Evolutionary conservation across 2,888 invertebrate species (phyloP), one percentile per base, ranked within the genome.

Genomic region (Microdon myrmicae): DNA sequence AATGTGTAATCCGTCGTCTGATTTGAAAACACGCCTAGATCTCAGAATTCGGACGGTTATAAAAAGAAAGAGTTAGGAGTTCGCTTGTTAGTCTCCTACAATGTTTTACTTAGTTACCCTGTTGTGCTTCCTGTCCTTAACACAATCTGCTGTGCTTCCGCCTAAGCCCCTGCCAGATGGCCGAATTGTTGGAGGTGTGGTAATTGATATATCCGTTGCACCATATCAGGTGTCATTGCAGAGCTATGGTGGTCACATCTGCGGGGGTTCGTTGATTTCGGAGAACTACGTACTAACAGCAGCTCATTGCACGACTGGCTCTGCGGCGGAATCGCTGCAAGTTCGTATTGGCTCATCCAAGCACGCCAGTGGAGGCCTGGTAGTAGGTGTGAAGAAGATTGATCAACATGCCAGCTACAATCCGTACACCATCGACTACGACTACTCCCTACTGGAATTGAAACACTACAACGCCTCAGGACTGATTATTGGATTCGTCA

Each of bases 171-270:
- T 55, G 43, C 55, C 53, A 3, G 75, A 75, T 67, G 74, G 74
- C 19, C 74, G 74, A 9, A 74, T 74, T 56, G 80, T 82, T 2
- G 81, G 81, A n/a, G 82, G 82, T 2, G 53, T 70, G 25, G 68
- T 69, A 47, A 75, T 72, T 2, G 67, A 72, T n/a, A 81, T 82
- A 17, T 61, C 69, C 7, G 71, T 76, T 19, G 75, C 76, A 41
- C 81, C 82, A 1, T 79, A 79, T 64, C 81, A 82, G 70, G 73
- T 81, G 0, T 81, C 81, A 0, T 61, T 83, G 20, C 75, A 77
- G 41, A 72, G 72, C 7, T 45, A 68, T 9, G 70, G 67, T 2
- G 70, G 67, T 34, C 82, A 82, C 54, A 75, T 74, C 43, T 82
- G 82, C 44, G 82, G 82, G 9, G 82, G 80, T 3, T 76, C 80